These are phyloP conservation scores for Vimba vimba DNA, from an alignment of 2,113 vertebrate genomes.

Conservation along the genomic window DNA sequence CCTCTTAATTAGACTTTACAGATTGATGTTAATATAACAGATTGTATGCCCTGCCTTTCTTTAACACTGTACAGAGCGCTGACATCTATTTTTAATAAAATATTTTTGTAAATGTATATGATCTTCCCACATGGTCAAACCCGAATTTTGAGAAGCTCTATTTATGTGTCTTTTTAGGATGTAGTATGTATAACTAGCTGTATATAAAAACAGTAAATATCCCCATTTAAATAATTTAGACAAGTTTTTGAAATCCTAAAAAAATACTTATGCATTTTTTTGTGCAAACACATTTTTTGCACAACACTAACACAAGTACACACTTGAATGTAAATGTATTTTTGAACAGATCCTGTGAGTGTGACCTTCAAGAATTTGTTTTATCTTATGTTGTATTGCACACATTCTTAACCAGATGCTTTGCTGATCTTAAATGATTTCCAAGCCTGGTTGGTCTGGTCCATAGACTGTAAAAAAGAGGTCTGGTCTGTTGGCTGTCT, in stretches of 20 bases:
- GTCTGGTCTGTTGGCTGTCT: neutral
- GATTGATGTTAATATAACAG: constrained; percentile 32
- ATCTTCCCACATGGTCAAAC: neutral
- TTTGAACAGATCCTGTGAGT: neutral
- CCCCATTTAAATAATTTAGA: too few species aligned
- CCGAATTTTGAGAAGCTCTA: neutral
- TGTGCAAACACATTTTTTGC: too few species aligned
- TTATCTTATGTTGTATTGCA: neutral
- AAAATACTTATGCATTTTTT: too few species aligned
- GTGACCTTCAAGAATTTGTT: neutral
- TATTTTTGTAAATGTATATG: constrained; percentile 51
- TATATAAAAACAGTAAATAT: neutral
- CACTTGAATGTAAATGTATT: too few species aligned
- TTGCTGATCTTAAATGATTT: neutral
- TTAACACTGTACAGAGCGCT: constrained; percentile 47
- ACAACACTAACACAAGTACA: too few species aligned
- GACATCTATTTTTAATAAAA: constrained; percentile 56
- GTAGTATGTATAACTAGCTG: neutral
- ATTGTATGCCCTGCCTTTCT: constrained; percentile 28
- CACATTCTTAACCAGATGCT: neutral
- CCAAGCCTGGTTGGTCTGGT: too few species aligned
- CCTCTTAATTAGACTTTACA: constrained; percentile 3
- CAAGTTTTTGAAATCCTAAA: too few species aligned
- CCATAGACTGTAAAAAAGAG: too few species aligned
- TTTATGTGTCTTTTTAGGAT: neutral